Base-by-base conservation (phyloP, 2,113 vertebrate genomes). In the Calidris pygmaea region DNA sequence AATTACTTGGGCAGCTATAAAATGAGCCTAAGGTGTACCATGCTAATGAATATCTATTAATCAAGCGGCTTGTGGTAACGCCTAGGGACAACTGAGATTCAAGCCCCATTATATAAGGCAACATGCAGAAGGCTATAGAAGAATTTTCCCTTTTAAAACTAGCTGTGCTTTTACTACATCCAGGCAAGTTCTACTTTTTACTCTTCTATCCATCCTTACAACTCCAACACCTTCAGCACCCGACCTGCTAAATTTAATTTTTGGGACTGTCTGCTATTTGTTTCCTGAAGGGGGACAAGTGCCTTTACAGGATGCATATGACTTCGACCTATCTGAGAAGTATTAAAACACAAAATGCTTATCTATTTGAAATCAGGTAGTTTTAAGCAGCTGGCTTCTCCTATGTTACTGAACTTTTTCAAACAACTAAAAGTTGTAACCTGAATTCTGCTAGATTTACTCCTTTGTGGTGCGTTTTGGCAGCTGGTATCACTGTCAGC, bases 41-140 rank as follows among this genome's bases (percentile, higher is more conserved):
- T 87, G 67, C 35, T 95, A 95, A 86, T 74, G 37, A 83, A 87
- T 70, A 91, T 90, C 74, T 88, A 74, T 91, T 96, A 94, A 95
- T 91, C 45, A 85, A 82, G 74, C 59, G 72, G 68, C 67, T 94
- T 88, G 60, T 85, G 68, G 50, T 92, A 67, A 59, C 9, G 7
- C 72, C 34, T 71, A 14, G 71, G 45, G 79, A 89, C 50, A 63
- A 20, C 50, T 47, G 39, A 81, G 35, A 94, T 84, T 83, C 39
- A 70, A 85, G 48, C 56, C 34, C 63, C 39, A 17, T 93, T 89
- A 52, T 53, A 34, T 77, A 92, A 93, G 70, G 41, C 65, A 89
- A 29, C 48, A 30, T 68, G 30, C 43, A 65, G 73, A 59, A 85
- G 27, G 12, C 30, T 2, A 3, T 32, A 45, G 63, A 80, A 85